Percentiles rank a stretch among this genome's conserved stretches.
Evolutionary conservation across 1,140 invertebrate species (phyloP).

Genomic region (Apolygus lucorum): DNA sequence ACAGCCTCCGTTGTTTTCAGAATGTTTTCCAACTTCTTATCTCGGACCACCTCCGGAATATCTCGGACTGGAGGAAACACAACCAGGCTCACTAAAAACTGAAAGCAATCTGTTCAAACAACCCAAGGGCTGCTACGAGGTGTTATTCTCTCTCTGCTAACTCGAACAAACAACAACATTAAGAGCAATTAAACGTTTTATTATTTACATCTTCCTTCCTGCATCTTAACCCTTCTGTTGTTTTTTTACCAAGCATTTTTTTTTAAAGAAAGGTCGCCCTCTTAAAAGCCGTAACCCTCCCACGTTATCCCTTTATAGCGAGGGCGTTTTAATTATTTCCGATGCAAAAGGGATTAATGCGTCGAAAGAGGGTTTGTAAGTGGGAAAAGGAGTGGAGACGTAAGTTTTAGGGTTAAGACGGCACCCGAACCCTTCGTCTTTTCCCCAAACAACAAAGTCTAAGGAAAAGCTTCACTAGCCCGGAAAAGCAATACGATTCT

Average conservation of each 20-base stretch:
- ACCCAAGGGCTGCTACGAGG: not conserved
- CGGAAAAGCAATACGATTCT: constrained; percentile 16
- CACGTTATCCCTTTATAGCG: not conserved
- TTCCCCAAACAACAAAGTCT: constrained; percentile 12
- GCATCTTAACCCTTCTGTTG: not conserved
- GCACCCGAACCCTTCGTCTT: too few species aligned
- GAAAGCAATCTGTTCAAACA: not conserved
- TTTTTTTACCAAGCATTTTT: too few species aligned
- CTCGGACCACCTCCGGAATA: too few species aligned
- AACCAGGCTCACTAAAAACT: too few species aligned
- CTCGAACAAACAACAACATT: constrained; percentile 15
- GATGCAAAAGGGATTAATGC: constrained; percentile 17
- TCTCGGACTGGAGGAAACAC: too few species aligned
- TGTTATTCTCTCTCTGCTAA: not conserved
- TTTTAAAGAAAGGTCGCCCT: too few species aligned
- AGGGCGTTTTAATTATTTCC: constrained; percentile 10
- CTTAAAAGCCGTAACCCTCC: not conserved
- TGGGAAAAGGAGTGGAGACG: constrained; percentile 1
- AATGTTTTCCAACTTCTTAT: too few species aligned
- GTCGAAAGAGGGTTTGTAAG: not conserved
- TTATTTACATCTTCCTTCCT: constrained; percentile 4
- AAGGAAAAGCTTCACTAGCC: not conserved
- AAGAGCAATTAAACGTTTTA: constrained; percentile 19
- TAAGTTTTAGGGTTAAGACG: too few species aligned
- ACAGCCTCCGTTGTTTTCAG: too few species aligned